A percentile compares a stretch with the other conserved stretches of the same genome.
phyloP scores from a whole-genome alignment of 2,888 invertebrate species.

The Agapostemon virescens region DNA sequence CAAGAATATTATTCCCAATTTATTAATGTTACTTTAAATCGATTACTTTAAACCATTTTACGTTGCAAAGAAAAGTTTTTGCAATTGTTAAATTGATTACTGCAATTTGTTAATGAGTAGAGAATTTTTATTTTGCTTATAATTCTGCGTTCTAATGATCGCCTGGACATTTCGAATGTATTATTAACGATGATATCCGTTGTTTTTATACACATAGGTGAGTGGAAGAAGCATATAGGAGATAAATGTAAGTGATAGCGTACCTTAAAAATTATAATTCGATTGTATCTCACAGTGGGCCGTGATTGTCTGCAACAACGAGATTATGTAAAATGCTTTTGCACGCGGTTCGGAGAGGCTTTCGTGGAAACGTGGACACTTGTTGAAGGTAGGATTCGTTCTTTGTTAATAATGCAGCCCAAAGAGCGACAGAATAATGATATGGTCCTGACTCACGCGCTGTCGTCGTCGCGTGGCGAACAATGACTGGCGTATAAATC shows the following conservation, averaged over 20 bases:
- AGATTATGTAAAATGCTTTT: background rate
- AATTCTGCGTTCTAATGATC: background rate
- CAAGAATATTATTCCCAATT: background rate
- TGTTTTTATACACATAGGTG: background rate
- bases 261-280: background rate
- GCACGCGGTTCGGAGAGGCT: background rate
- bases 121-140: background rate
- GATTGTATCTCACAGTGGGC: background rate
- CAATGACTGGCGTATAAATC: conserved; percentile 63
- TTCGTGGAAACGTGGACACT: conserved; percentile 43
- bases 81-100: too few relatives aligned
- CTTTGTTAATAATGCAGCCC: conserved; percentile 51
- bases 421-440: conserved; percentile 57
- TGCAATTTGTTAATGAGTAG: too few relatives aligned
- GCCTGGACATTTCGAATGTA: background rate
- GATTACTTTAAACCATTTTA: too few relatives aligned
- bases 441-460: conserved; percentile 52
- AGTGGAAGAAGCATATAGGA: background rate
- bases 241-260: background rate
- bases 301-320: background rate
- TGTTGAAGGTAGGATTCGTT: conserved; percentile 46
- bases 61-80: too few relatives aligned
- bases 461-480: conserved; percentile 64
- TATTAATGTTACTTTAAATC: too few relatives aligned
- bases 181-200: background rate